Conservation (phyloP, 2,797 vertebrate genomes). For the Gymnopithys bicolor region DNA sequence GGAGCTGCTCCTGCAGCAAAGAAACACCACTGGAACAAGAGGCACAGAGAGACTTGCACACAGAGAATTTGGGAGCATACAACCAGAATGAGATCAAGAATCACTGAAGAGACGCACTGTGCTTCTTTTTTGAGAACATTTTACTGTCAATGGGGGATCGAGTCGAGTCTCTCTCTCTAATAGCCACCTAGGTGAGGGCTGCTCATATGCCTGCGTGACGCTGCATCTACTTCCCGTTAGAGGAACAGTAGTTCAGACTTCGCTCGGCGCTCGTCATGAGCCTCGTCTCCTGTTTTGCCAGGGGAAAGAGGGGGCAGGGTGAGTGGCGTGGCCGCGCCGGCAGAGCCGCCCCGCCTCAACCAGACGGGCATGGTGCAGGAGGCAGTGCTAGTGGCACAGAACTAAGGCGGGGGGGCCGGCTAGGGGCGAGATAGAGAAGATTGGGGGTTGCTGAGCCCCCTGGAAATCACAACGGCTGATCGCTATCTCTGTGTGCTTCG, state of each 20-base stretch:
- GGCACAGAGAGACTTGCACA: neutral
- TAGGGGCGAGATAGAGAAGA: neutral
- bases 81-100: neutral
- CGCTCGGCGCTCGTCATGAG: neutral
- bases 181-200: neutral
- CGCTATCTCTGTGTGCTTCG: neutral
- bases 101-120: neutral
- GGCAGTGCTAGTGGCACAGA: neutral
- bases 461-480: conserved; percentile 10
- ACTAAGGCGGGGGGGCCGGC: neutral
- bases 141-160: neutral
- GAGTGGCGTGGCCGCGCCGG: neutral
- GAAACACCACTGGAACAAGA: neutral
- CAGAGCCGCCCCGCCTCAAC: neutral
- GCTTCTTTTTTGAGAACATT: neutral
- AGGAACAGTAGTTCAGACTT: conserved; percentile 12
- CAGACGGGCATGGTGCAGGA: neutral
- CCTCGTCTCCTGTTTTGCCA: conserved; percentile 7
- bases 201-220: conserved; percentile 14
- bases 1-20: neutral
- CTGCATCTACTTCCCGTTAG: conserved; percentile 29
- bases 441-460: neutral
- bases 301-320: conserved; percentile 60
- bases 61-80: neutral
- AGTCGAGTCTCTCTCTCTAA: neutral